phyloP scores from a whole-genome alignment of 2,113 vertebrate species.

The Cnemophilus loriae region DNA sequence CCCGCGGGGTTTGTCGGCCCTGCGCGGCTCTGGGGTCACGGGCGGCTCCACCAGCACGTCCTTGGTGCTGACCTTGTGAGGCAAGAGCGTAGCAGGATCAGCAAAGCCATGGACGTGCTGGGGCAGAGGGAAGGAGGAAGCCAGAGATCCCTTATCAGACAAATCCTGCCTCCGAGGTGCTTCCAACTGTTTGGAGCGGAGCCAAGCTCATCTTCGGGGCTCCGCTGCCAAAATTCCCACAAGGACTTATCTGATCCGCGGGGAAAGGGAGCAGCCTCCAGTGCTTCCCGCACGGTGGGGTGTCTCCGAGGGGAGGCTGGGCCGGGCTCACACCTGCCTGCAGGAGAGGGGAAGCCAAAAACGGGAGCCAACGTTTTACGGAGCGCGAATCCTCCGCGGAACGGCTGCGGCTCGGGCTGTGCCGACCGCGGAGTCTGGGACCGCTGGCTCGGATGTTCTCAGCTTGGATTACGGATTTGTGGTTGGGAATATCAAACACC shows the following conservation, averaged over 20 bases:
- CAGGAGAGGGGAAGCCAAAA: neutral
- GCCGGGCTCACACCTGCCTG: neutral
- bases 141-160: constrained; percentile 9
- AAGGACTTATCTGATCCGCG: neutral
- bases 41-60: fast-evolving
- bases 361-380: neutral
- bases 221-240: neutral
- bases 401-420: neutral
- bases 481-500: neutral
- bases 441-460: neutral
- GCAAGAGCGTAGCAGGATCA: neutral
- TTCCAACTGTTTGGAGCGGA: neutral
- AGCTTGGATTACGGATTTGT: neutral
- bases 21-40: fast-evolving
- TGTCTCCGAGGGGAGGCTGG: neutral
- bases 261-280: neutral
- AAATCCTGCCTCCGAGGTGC: neutral
- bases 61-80: neutral
- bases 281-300: neutral
- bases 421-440: neutral
- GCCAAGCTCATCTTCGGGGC: neutral
- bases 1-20: fast-evolving
- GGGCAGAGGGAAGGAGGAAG: neutral
- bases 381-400: neutral
- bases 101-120: neutral